These are phyloP conservation scores for Nannoperca australis DNA, from an alignment of 2,797 vertebrate genomes.

Conservation along the genomic window DNA sequence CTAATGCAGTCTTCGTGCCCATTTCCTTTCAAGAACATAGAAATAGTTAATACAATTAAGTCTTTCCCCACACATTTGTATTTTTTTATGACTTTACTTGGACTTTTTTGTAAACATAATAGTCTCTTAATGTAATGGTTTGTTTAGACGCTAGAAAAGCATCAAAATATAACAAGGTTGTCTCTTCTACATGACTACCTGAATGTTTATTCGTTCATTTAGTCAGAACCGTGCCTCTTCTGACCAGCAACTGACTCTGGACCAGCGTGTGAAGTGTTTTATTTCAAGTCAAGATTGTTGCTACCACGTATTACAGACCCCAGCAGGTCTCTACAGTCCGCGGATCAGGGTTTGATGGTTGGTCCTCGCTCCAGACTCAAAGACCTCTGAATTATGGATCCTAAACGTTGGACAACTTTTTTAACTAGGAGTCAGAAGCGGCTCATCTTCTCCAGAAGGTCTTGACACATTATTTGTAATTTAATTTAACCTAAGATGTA, in stretches of 20 bases:
- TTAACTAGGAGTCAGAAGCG: too few relatives aligned
- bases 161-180: background rate
- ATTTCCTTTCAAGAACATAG: background rate
- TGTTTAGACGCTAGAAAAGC: background rate
- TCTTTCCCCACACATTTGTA: background rate
- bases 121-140: background rate
- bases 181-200: background rate
- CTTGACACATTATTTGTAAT: background rate
- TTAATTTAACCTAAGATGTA: background rate
- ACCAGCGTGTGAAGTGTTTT: too few relatives aligned
- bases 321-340: too few relatives aligned
- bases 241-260: background rate
- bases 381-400: too few relatives aligned
- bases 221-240: background rate
- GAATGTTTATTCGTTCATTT: background rate
- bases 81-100: background rate
- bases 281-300: too few relatives aligned
- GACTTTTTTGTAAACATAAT: background rate
- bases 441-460: too few relatives aligned
- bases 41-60: background rate
- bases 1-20: slow-evolving; percentile 1
- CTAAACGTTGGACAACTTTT: too few relatives aligned
- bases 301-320: too few relatives aligned
- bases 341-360: too few relatives aligned
- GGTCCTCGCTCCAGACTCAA: too few relatives aligned